Base-by-base conservation (phyloP, 1,140 invertebrate species). In the Scaptomyza montana region DNA sequence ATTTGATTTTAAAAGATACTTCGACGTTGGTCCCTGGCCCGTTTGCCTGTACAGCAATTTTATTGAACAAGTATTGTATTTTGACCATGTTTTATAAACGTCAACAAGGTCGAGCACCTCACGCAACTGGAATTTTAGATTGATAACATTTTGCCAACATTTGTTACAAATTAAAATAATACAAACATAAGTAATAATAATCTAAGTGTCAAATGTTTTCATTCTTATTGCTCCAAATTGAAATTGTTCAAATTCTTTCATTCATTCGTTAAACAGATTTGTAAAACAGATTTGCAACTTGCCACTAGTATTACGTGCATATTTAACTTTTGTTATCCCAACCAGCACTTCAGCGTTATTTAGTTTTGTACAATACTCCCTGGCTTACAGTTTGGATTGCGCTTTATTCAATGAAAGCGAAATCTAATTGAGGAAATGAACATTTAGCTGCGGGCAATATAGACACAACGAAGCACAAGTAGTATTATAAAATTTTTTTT, bases 401-500 rank as follows among this genome's bases (percentile, higher is more conserved):
- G 53, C 55, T 56, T 65, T 59, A 56, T 78, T 57, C 56, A 73
- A 66, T 78, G 74, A 68, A 69, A 81, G 78, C 63, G 50, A 82
- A 73, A 65, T 73, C 60, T 84, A 87, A 87, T 87, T 87, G 84
- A 87, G 84, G 84, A 87, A 87, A 87, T 89, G 73, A 80, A 74
- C 84, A 78, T 89, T 87, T 87, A 87, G 75, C 47, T 65, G 45
- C 61, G 61, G 33, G 39, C 57, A 21, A 43, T 19, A 25, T 25
- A 53, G 21, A 5, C 13, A 33, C 33, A 19, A 8, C 30, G 16
- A 46, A 49, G 36, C 10, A 33, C 39, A 6, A 8, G 10, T 62
- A 43, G n/a, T n/a, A 43, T 3, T 41, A 12, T 39, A 39, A 8
- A 39, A 1, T 30, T 30, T 30, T 30, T 36, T 36, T 8, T 36